Evolutionary conservation across 2,797 vertebrate genomes (phyloP).

Genomic region (Sciurus carolinensis): DNA sequence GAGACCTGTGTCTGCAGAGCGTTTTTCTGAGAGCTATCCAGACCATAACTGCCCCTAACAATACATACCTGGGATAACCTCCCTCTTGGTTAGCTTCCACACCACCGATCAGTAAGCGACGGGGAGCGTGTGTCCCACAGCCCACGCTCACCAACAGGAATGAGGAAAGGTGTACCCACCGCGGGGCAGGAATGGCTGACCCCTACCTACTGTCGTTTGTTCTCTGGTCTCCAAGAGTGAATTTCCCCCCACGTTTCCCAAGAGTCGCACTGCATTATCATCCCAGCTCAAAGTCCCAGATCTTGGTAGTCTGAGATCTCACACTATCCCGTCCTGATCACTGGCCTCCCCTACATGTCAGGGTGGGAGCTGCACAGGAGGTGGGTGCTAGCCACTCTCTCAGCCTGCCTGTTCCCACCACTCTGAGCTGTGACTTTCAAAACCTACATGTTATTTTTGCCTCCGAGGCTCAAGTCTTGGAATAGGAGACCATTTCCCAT

Average conservation of each 20-base stretch:
- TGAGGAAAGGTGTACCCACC: not conserved
- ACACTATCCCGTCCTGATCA: not conserved
- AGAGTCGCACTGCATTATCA: not conserved
- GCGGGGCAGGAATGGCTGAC: not conserved
- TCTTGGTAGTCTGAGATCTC: not conserved
- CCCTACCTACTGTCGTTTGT: not conserved
- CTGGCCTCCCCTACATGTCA: not conserved
- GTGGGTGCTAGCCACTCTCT: not conserved
- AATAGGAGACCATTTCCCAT: not conserved
- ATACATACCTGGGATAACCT: not conserved
- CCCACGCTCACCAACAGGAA: not conserved
- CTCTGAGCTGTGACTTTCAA: not conserved
- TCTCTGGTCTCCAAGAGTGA: not conserved
- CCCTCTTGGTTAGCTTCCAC: not conserved
- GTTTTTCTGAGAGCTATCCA: too few relatives aligned
- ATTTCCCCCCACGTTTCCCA: not conserved
- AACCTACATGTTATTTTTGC: not conserved
- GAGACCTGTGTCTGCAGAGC: too few relatives aligned
- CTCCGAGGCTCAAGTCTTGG: not conserved
- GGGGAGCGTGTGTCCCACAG: too few relatives aligned
- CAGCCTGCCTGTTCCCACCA: too few relatives aligned
- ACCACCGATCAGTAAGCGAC: not conserved
- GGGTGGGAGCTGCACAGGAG: not conserved
- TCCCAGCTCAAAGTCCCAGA: not conserved
- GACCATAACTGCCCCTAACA: too few relatives aligned